phyloP scores from a whole-genome alignment of 2,888 invertebrate species.

The Acrobasis repandana region DNA sequence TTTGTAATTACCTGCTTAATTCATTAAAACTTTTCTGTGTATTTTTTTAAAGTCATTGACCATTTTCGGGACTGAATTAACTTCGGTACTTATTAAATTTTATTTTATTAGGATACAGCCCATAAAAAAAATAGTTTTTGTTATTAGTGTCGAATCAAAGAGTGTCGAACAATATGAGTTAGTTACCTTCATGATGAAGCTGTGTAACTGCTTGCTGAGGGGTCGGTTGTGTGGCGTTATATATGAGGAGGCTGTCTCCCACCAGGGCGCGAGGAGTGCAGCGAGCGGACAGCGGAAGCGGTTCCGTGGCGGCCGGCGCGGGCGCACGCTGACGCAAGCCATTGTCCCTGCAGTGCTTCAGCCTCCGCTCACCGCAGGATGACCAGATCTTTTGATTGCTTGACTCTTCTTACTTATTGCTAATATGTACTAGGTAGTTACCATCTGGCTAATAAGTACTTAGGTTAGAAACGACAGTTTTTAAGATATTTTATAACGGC shows the following conservation, averaged over 20 bases:
- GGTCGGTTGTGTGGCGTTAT: slow-evolving; percentile 64
- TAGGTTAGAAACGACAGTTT: background rate
- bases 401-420: too few species aligned
- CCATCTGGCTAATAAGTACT: background rate
- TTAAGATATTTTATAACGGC: too few species aligned
- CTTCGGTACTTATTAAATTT: too few species aligned
- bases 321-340: slow-evolving; percentile 63
- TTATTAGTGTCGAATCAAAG: background rate
- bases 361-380: slow-evolving; percentile 7
- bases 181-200: slow-evolving; percentile 79
- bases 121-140: background rate
- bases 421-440: background rate
- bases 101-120: background rate
- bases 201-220: slow-evolving; percentile 70
- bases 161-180: slow-evolving; percentile 10
- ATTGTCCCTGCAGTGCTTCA: slow-evolving; percentile 56
- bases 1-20: too few species aligned
- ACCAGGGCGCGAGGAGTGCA: slow-evolving; percentile 48
- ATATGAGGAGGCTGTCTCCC: slow-evolving; percentile 67
- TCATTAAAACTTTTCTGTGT: too few species aligned
- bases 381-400: background rate
- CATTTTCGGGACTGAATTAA: too few species aligned
- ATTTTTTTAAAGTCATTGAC: too few species aligned
- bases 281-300: slow-evolving; percentile 69
- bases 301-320: slow-evolving; percentile 41